A percentile compares a stretch with the other conserved stretches of the same genome.
Conservation (phyloP, 1,140 invertebrate genomes). For the Zophobas atratus region DNA sequence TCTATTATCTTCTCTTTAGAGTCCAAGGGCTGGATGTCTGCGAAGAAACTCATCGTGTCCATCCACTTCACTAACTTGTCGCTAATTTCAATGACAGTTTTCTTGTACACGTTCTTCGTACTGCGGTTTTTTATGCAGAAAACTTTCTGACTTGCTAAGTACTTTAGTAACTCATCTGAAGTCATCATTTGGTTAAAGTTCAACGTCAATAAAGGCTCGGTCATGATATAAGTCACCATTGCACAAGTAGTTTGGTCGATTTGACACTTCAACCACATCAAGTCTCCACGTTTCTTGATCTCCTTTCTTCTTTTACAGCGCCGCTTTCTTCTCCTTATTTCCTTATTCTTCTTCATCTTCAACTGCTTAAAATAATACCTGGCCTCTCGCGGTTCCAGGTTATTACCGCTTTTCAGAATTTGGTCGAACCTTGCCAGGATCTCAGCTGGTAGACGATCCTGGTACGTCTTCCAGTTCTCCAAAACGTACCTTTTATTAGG, state of each 20-base stretch:
- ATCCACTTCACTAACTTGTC: slow-evolving; percentile 62
- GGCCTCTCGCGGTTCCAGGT: slow-evolving; percentile 57
- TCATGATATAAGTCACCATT: slow-evolving; percentile 57
- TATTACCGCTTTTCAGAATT: slow-evolving; percentile 58
- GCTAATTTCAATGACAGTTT: slow-evolving; percentile 56
- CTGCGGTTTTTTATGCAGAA: slow-evolving; percentile 56
- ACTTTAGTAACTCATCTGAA: slow-evolving; percentile 57
- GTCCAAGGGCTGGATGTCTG: slow-evolving; percentile 57
- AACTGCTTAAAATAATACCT: slow-evolving; percentile 59
- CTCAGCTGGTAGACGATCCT: slow-evolving; percentile 53
- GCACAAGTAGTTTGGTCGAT: slow-evolving; percentile 48
- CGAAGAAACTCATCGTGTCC: slow-evolving; percentile 57
- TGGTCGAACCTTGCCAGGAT: slow-evolving; percentile 56
- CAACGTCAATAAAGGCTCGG: slow-evolving; percentile 54
- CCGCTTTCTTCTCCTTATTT: slow-evolving; percentile 45
- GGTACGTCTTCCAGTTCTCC: slow-evolving; percentile 58
- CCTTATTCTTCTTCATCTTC: slow-evolving; percentile 51
- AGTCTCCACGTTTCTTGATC: slow-evolving; percentile 45
- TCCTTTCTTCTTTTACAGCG: slow-evolving; percentile 45
- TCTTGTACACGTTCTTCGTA: slow-evolving; percentile 54
- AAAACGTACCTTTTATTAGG: slow-evolving; percentile 59
- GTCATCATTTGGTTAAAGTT: slow-evolving; percentile 61
- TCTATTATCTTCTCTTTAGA: slow-evolving; percentile 53
- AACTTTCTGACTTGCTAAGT: slow-evolving; percentile 40
- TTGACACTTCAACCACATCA: slow-evolving; percentile 50